Evolutionary conservation across 2,888 invertebrate genomes (phyloP).

Genomic region (Epistrophe eligans): DNA sequence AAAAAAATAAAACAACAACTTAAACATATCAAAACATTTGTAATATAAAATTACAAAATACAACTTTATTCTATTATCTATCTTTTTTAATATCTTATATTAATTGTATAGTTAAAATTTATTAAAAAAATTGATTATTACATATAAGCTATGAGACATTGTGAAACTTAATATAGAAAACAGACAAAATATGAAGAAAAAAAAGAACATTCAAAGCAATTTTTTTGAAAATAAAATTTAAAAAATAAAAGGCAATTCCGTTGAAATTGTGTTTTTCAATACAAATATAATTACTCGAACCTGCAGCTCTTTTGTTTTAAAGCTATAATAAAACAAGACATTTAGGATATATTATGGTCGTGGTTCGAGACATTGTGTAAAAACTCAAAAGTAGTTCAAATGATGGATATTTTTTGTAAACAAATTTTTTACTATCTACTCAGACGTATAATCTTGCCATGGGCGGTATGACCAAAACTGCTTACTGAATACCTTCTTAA

Average conservation of each 20-base stretch:
- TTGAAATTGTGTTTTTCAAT: background rate
- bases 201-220: constrained; percentile 43
- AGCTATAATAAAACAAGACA: no score
- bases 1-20: constrained; percentile 56
- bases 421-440: no score
- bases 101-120: constrained; percentile 56
- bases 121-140: constrained; percentile 47
- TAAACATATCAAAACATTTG: constrained; percentile 60
- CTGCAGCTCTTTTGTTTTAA: no score
- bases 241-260: constrained; percentile 18
- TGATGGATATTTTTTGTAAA: no score
- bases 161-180: constrained; percentile 16
- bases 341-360: no score
- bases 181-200: background rate
- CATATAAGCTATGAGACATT: constrained; percentile 47
- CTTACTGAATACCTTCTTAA: no score
- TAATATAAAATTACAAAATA: constrained; percentile 58
- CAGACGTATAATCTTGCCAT: no score
- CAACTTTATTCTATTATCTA: constrained; percentile 54
- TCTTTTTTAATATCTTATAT: constrained; percentile 56
- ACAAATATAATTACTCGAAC: no score
- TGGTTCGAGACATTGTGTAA: no score
- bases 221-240: constrained; percentile 61
- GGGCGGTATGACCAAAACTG: no score
- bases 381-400: no score